Conservation (phyloP, 2,888 invertebrate genomes). For the Synergus japonicus region DNA sequence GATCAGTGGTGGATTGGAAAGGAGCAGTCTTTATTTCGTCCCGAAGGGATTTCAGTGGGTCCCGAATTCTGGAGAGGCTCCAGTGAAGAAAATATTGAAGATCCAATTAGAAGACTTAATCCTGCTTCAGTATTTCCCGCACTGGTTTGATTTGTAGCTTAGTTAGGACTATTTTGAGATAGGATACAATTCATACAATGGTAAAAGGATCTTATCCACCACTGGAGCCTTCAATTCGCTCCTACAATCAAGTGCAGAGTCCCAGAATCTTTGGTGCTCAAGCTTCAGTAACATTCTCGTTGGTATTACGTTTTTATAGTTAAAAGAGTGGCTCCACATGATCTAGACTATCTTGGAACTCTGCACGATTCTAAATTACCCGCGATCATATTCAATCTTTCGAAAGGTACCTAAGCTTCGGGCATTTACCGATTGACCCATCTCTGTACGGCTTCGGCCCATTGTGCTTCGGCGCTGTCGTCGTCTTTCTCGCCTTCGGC, state of each 20-base stretch:
- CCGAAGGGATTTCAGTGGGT: neutral
- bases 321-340: neutral
- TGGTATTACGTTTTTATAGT: neutral
- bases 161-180: neutral
- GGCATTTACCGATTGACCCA: constrained; percentile 83
- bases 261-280: neutral
- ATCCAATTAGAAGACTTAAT: too few relatives aligned
- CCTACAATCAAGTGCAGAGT: neutral
- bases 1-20: neutral
- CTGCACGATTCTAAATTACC: neutral
- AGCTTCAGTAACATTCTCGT: neutral
- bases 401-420: neutral
- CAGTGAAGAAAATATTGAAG: neutral
- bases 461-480: constrained; percentile 76
- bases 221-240: neutral
- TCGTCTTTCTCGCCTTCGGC: constrained; percentile 78
- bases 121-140: too few relatives aligned
- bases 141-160: neutral
- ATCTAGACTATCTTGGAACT: neutral
- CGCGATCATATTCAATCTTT: neutral
- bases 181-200: neutral
- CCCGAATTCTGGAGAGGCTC: neutral
- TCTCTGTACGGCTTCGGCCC: constrained; percentile 83
- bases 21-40: neutral
- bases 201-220: neutral